Evolutionary conservation across 2,113 vertebrate genomes (phyloP).

Genomic region (Neodontobutis hainanensis): DNA sequence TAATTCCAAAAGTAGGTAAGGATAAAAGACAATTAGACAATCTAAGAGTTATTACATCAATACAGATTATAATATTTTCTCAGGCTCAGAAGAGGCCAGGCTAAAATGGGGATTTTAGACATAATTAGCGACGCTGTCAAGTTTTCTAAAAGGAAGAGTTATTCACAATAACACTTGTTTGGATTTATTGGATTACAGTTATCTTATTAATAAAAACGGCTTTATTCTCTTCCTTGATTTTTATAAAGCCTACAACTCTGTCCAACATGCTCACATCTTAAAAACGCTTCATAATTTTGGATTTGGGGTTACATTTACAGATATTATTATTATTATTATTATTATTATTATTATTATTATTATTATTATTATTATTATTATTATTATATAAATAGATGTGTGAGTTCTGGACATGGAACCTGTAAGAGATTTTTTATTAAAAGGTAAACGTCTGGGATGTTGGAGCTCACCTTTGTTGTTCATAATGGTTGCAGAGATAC

Average conservation of each 20-base stretch:
- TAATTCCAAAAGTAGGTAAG: not conserved
- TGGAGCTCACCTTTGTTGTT: no score
- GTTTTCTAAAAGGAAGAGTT: not conserved
- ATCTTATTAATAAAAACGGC: not conserved
- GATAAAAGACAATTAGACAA: not conserved
- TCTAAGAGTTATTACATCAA: not conserved
- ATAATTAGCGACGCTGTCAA: not conserved
- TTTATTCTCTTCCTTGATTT: conserved; percentile 6
- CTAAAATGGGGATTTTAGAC: not conserved
- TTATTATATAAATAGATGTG: no score
- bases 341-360: no score
- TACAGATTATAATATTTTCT: conserved; percentile 2
- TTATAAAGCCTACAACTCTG: not conserved
- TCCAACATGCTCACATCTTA: no score
- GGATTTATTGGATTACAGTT: not conserved
- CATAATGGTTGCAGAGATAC: no score
- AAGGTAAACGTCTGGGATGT: no score
- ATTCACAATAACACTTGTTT: not conserved
- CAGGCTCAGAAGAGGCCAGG: not conserved
- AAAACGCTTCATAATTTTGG: no score
- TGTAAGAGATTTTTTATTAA: no score
- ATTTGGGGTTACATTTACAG: no score
- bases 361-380: no score
- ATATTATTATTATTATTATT: no score
- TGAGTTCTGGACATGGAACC: no score